Conservation (phyloP, 1,140 invertebrate genomes). For the Thaumatotibia leucotreta region DNA sequence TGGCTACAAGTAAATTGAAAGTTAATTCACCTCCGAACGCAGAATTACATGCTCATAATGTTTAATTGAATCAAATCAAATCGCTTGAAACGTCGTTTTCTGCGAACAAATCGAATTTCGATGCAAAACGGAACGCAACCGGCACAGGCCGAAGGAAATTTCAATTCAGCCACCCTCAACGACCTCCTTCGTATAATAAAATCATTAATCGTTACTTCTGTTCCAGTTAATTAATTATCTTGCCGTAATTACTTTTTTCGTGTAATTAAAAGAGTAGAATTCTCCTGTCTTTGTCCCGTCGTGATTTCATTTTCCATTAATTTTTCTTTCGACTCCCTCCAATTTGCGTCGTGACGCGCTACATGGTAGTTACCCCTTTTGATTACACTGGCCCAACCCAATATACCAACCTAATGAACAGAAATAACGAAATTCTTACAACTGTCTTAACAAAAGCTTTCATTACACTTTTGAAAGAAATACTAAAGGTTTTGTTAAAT, state of each 20-base stretch:
- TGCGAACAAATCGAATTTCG: conserved; percentile 42
- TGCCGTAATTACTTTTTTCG: conserved; percentile 76
- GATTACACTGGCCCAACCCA: conserved; percentile 67
- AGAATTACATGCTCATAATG: conserved; percentile 38
- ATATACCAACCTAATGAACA: conserved; percentile 19
- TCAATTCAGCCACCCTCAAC: conserved; percentile 51
- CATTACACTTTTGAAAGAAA: not conserved
- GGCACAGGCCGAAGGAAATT: conserved; percentile 53
- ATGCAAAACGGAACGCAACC: conserved; percentile 42
- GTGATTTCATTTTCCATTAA: conserved; percentile 76
- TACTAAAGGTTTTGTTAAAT: not conserved
- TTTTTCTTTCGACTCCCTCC: conserved; percentile 71
- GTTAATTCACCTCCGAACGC: conserved; percentile 30
- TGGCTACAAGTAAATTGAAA: conserved; percentile 14
- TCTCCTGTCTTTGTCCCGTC: conserved; percentile 73
- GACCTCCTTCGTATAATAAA: conserved; percentile 74
- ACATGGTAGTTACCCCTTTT: conserved; percentile 69
- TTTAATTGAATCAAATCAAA: conserved; percentile 56
- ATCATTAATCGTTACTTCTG: conserved; percentile 77
- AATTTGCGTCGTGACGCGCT: conserved; percentile 70
- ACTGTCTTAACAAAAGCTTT: conserved; percentile 11
- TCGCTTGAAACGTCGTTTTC: conserved; percentile 48
- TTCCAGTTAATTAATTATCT: conserved; percentile 77
- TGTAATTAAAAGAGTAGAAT: conserved; percentile 76
- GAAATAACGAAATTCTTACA: conserved; percentile 8